Conservation (phyloP, 2,113 vertebrate species). For the Pollachius pollachius region DNA sequence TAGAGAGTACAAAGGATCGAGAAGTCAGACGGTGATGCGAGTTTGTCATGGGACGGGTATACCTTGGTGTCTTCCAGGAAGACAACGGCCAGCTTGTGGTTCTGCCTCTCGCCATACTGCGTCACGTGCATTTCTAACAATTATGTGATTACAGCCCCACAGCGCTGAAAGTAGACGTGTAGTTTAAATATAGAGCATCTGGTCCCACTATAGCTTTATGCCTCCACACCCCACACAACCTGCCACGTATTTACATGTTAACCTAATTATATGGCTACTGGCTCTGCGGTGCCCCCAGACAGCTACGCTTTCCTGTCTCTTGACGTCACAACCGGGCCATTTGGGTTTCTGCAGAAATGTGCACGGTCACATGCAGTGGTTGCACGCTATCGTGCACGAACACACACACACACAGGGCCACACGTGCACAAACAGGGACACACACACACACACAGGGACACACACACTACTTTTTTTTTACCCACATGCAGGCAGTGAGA, state of each 20-base stretch:
- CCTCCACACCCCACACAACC: constrained; percentile 66
- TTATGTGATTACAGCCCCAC: constrained; percentile 68
- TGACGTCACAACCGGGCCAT: constrained; percentile 65
- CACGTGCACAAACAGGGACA: not conserved
- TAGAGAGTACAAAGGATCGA: too few relatives aligned
- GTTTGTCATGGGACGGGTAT: too few relatives aligned
- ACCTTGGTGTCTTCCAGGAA: not conserved
- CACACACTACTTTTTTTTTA: not conserved
- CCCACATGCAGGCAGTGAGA: not conserved
- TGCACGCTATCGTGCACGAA: too few relatives aligned
- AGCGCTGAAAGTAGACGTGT: constrained; percentile 55
- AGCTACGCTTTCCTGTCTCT: constrained; percentile 69
- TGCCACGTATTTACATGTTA: constrained; percentile 70
- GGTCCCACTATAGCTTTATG: constrained; percentile 64
- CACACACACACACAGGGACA: not conserved
- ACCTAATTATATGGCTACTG: constrained; percentile 72
- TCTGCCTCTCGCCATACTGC: constrained; percentile 41
- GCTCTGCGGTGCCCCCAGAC: constrained; percentile 68
- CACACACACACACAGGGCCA: not conserved
- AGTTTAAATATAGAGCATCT: constrained; percentile 75
- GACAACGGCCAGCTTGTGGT: constrained; percentile 38
- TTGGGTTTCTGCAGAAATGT: constrained; percentile 53
- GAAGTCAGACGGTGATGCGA: too few relatives aligned
- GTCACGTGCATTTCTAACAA: constrained; percentile 64
- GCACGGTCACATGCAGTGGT: not conserved